Conservation (phyloP, 2,113 vertebrate species). For the Hemichromis elongatus region DNA sequence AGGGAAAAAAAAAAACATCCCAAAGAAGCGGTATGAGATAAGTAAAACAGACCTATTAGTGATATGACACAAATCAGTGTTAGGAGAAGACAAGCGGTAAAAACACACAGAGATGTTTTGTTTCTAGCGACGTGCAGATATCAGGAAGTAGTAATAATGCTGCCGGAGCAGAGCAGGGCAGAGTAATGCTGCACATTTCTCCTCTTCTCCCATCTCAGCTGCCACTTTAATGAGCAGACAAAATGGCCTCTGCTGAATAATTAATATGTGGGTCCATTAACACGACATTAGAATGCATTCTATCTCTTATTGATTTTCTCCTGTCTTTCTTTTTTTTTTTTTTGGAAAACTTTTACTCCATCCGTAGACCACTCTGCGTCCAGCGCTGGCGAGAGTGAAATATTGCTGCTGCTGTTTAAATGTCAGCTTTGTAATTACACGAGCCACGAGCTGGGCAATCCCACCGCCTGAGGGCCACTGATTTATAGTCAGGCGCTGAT, state of each 20-base stretch:
- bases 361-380: slow-evolving; percentile 57
- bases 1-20: neutral
- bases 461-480: slow-evolving; percentile 52
- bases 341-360: slow-evolving; percentile 67
- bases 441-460: slow-evolving; percentile 56
- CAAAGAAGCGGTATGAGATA: neutral
- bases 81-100: neutral
- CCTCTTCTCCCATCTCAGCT: slow-evolving; percentile 51
- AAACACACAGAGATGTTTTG: neutral
- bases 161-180: slow-evolving; percentile 56
- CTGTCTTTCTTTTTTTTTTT: slow-evolving; percentile 28
- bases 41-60: neutral
- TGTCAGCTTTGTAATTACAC: slow-evolving; percentile 78
- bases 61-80: neutral
- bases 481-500: slow-evolving; percentile 64
- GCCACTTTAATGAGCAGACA: slow-evolving; percentile 79
- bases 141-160: slow-evolving; percentile 52
- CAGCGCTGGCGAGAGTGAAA: slow-evolving; percentile 59
- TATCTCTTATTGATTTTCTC: slow-evolving; percentile 74
- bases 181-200: slow-evolving; percentile 69
- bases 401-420: slow-evolving; percentile 74
- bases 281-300: slow-evolving; percentile 79
- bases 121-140: neutral
- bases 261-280: slow-evolving; percentile 81
- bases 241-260: slow-evolving; percentile 79